These are phyloP conservation scores for Acromyrmex charruanus DNA, from an alignment of 1,140 invertebrate species.

Conservation along the genomic window DNA sequence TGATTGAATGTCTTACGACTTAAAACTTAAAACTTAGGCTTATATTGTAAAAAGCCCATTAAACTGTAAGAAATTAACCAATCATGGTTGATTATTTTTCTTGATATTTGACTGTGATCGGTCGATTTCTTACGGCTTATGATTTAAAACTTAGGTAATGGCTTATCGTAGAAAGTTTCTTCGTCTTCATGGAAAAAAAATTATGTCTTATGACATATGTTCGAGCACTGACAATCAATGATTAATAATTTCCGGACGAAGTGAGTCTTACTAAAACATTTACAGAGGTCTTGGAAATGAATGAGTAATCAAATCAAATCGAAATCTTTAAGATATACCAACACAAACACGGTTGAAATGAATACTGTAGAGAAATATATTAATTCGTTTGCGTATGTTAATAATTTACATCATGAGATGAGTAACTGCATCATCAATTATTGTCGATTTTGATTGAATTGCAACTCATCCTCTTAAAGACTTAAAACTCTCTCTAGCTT, in stretches of 20 bases:
- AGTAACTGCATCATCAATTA: constrained; percentile 2
- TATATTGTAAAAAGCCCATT: too few relatives aligned
- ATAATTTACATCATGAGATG: neutral
- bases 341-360: neutral
- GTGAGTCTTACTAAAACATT: constrained; percentile 2
- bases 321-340: neutral
- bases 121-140: too few relatives aligned
- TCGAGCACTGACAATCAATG: neutral
- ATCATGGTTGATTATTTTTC: too few relatives aligned
- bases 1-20: too few relatives aligned
- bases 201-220: neutral
- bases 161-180: too few relatives aligned
- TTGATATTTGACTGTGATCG: too few relatives aligned
- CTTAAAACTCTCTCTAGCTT: constrained; percentile 6
- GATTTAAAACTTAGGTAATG: too few relatives aligned
- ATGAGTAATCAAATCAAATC: constrained; percentile 45
- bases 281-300: constrained; percentile 4
- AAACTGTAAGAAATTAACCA: too few relatives aligned
- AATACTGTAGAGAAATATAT: neutral
- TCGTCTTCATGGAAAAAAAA: neutral
- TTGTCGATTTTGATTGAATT: constrained; percentile 35
- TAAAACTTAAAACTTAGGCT: too few relatives aligned
- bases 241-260: constrained; percentile 14
- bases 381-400: neutral
- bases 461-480: neutral